Base-by-base conservation (phyloP, 2,113 vertebrate species). In the Nipponia nippon region DNA sequence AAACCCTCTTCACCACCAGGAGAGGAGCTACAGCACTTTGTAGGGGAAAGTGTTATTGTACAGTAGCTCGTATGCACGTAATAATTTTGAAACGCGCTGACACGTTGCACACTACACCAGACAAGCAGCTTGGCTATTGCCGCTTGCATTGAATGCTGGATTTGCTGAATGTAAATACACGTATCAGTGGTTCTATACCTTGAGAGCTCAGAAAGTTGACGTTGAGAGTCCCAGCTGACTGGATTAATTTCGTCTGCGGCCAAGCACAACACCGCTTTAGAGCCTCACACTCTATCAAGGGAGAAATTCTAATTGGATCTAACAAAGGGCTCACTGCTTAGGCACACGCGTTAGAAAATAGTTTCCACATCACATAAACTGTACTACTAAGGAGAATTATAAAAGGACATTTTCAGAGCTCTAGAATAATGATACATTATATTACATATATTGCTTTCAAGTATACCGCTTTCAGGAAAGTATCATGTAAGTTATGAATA, bases 361-460 rank as follows among this genome's bases (percentile, higher is more conserved):
- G 91, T 97, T 98, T 97, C 92, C 96, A 98, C 63, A 97, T 95
- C 95, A 87, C 93, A 96, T 94, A 90, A 97, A 97, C 83, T 70
- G 76, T 79, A 84, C 84, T 89, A 93, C 70, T 83, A 94, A 94
- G 78, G 81, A 95, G 69, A 87, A 75, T 82, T 96, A 91, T 93
- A 94, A 83, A 95, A 95, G 73, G 93, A 96, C 88, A 25, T 96
- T 95, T 97, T 96, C 94, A 96, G 90, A 89, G 56, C 79, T 88
- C 65, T 81, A 50, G 59, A 88, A 92, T 92, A 93, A 94, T 27
- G 63, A 81, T 80, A 72, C 92, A 66, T 82, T 85, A 47, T 81
- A 72, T 89, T 83, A 79, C 36, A 90, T 12, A 84, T 69, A 63
- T 46, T 71, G 42, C 86, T 97, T 95, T 95, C 72, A 95, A 93